A percentile compares a stretch with the other conserved stretches of the same genome.
Evolutionary conservation across 2,797 vertebrate genomes (phyloP).

Genomic region (Leptodactylus fallax): DNA sequence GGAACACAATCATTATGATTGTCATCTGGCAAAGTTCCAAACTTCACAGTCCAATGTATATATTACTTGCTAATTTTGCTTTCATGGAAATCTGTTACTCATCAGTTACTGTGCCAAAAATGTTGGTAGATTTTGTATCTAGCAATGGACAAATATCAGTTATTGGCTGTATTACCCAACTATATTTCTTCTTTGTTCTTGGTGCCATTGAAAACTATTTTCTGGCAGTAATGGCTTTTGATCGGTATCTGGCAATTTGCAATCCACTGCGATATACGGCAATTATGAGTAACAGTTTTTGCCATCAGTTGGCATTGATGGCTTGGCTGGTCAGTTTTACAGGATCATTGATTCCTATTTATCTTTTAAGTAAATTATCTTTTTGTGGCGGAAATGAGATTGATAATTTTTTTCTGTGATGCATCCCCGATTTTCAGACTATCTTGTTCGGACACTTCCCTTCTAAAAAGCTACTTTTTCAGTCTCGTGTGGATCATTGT

Average conservation of each 20-base stretch:
- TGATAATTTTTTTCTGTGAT: slow-evolving; percentile 55
- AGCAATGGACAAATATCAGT: slow-evolving; percentile 43
- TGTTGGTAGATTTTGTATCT: slow-evolving; percentile 25
- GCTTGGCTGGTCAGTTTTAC: slow-evolving; percentile 15
- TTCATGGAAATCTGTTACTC: slow-evolving; percentile 43
- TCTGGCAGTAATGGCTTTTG: slow-evolving; percentile 53
- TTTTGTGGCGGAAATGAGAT: slow-evolving; percentile 47
- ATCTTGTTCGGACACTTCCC: slow-evolving; percentile 14
- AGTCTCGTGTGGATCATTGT: neutral
- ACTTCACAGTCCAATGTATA: slow-evolving; percentile 57
- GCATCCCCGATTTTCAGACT: slow-evolving; percentile 38
- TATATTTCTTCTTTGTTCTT: slow-evolving; percentile 40
- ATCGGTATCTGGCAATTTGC: slow-evolving; percentile 59
- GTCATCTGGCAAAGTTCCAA: slow-evolving; percentile 9
- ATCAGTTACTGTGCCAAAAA: slow-evolving; percentile 55
- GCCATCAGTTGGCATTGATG: neutral
- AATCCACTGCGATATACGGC: slow-evolving; percentile 40
- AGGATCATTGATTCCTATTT: slow-evolving; percentile 4
- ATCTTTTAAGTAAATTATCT: slow-evolving; percentile 23
- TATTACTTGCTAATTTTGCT: slow-evolving; percentile 57
- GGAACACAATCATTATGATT: slow-evolving; percentile 47
- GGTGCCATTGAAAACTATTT: slow-evolving; percentile 39
- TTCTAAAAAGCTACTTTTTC: slow-evolving; percentile 11
- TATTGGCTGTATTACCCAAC: slow-evolving; percentile 50
- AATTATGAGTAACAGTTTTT: slow-evolving; percentile 42